These are phyloP conservation scores for Tetrapedia diversipes DNA, from an alignment of 2,888 invertebrate species.

Conservation along the genomic window DNA sequence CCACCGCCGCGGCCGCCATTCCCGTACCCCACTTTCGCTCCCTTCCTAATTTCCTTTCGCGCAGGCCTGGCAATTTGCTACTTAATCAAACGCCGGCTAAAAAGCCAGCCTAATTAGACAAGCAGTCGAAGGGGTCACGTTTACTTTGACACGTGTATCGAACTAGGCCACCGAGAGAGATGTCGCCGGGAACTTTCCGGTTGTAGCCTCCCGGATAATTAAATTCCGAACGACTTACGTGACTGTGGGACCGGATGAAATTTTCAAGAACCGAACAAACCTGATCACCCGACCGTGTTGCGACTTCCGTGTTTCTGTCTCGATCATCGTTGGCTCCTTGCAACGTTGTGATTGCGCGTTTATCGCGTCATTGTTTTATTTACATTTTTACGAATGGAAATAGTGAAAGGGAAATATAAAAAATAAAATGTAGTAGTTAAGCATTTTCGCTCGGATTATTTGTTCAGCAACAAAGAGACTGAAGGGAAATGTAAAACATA, in stretches of 20 bases:
- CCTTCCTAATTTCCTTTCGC: constrained; percentile 31
- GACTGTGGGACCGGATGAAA: constrained; percentile 27
- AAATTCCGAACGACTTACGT: constrained; percentile 41
- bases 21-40: not conserved
- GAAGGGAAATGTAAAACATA: too few species aligned
- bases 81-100: constrained; percentile 62
- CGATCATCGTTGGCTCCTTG: constrained; percentile 5
- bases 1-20: too few species aligned
- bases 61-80: constrained; percentile 24
- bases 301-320: not conserved
- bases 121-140: constrained; percentile 29
- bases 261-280: constrained; percentile 21
- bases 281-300: fast-evolving
- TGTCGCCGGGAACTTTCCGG: constrained; percentile 26
- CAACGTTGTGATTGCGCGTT: too few species aligned
- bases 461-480: too few species aligned
- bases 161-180: constrained; percentile 32
- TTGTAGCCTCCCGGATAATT: constrained; percentile 43
- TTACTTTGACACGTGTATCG: constrained; percentile 57
- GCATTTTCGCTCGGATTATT: too few species aligned
- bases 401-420: too few species aligned
- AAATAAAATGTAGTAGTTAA: too few species aligned
- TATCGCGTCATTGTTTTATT: too few species aligned
- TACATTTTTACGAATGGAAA: too few species aligned
- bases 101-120: constrained; percentile 58